These are phyloP conservation scores for Dermolepida albohirtum DNA, from an alignment of 2,888 invertebrate species.

Conservation along the genomic window DNA sequence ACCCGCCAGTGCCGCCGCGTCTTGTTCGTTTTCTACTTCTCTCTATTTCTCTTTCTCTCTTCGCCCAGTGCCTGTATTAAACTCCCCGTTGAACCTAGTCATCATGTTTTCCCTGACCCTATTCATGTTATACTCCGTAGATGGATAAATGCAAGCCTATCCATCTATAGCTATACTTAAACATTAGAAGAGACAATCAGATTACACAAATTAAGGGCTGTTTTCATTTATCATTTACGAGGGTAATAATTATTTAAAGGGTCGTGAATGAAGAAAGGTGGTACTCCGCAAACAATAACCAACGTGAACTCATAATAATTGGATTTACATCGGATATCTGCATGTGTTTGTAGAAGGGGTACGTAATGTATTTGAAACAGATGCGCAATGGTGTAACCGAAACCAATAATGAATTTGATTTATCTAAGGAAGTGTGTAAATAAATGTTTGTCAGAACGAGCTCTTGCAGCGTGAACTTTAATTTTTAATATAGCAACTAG, in stretches of 20 bases:
- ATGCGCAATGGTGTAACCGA: too few relatives aligned
- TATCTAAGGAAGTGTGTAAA: too few relatives aligned
- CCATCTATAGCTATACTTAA: too few relatives aligned
- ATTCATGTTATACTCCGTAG: background rate
- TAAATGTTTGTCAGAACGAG: too few relatives aligned
- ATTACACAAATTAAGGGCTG: slow-evolving; percentile 51
- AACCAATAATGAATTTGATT: too few relatives aligned
- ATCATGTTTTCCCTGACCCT: slow-evolving; percentile 26
- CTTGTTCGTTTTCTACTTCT: background rate
- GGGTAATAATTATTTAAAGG: slow-evolving; percentile 38
- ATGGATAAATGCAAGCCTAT: too few relatives aligned
- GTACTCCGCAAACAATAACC: too few relatives aligned
- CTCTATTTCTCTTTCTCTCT: background rate
- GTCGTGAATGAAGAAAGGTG: background rate
- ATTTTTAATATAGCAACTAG: too few relatives aligned
- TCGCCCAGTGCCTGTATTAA: background rate
- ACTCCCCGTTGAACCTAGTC: slow-evolving; percentile 25
- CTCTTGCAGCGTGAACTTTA: too few relatives aligned
- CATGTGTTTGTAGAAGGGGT: slow-evolving; percentile 3
- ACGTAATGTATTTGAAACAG: too few relatives aligned
- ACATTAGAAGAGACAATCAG: slow-evolving; percentile 27
- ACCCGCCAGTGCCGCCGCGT: background rate
- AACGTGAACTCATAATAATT: background rate
- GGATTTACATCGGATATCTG: background rate
- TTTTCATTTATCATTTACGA: slow-evolving; percentile 50